Base-by-base conservation (phyloP, 2,888 invertebrate species). In the Andrena haemorrhoa region DNA sequence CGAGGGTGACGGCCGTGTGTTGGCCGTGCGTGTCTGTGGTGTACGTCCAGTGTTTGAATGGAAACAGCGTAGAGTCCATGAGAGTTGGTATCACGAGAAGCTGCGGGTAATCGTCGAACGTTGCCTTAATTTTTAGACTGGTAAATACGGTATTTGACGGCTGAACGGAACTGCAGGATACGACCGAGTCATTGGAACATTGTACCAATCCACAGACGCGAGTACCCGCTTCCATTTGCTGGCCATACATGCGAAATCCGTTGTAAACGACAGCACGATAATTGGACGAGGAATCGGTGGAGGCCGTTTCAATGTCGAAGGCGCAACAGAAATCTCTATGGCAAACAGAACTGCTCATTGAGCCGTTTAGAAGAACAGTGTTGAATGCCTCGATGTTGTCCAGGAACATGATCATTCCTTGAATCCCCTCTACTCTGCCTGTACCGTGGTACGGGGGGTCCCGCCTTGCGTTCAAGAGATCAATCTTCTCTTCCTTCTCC, bases 231-330 rank as follows among this genome's bases (percentile, higher is more conserved):
- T 75, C 58, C 8, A 84, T 75, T 0, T 82, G 76, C 0, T 4
- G 31, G 6, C 81, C 86, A 26, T 90, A 90, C 0, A 71, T 49
- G 3, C 91, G 85, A 0, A 79, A 64, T 1, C 93, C 94, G 66
- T 92, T 89, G 78, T 89, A 94, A 53, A 89, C 92, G 0, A 92
- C 75, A 5, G 94, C 83, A 31, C 91, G 91, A 72, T 94, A 94
- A 31, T 84, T 84, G 23, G 35, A 70, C 2, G 63, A 80, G 1
- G 86, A 60, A 70, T 89, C 87, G 16, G 80, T 12, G n/a, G 72
- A 70, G 1, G 33, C 47, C 23, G 81, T 63, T 8, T 85, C 70
- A 12, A 91, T 79, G 10, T 86, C 69, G 61, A 93, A 89, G 12
- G 87, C 41, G 69, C 93, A 93, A 29, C 91, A 91, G 56, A 92